These are phyloP conservation scores for Callimorpha dominula DNA, from an alignment of 2,888 invertebrate genomes.

Conservation along the genomic window DNA sequence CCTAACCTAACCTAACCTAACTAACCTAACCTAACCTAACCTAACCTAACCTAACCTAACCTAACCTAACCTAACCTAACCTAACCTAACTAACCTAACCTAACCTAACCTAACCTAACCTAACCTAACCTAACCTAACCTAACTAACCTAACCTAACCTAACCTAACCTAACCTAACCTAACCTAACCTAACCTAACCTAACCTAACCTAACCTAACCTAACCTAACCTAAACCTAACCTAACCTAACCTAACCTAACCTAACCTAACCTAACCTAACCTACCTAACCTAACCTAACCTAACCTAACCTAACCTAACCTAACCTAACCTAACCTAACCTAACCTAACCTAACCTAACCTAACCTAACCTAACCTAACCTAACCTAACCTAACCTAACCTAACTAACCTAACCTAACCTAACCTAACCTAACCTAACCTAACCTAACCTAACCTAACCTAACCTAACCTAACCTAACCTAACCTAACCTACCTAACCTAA, in stretches of 20 bases:
- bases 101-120: conserved; percentile 49
- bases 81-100: conserved; percentile 41
- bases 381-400: conserved; percentile 31
- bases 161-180: conserved; percentile 45
- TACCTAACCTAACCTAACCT: conserved; percentile 27
- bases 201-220: conserved; percentile 30
- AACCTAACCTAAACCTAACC: conserved; percentile 28
- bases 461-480: conserved; percentile 32
- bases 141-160: conserved; percentile 29
- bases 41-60: conserved; percentile 39
- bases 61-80: conserved; percentile 36
- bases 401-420: conserved; percentile 33
- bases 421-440: conserved; percentile 31
- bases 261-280: conserved; percentile 30
- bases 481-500: conserved; percentile 29
- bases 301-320: conserved; percentile 29
- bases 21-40: conserved; percentile 39
- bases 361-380: conserved; percentile 13
- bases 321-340: conserved; percentile 29
- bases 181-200: conserved; percentile 43
- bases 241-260: conserved; percentile 24
- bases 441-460: conserved; percentile 30
- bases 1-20: conserved; percentile 34
- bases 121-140: conserved; percentile 41
- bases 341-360: conserved; percentile 26